These are phyloP conservation scores for Microctonus brassicae DNA, from an alignment of 2,888 invertebrate genomes.

Conservation along the genomic window DNA sequence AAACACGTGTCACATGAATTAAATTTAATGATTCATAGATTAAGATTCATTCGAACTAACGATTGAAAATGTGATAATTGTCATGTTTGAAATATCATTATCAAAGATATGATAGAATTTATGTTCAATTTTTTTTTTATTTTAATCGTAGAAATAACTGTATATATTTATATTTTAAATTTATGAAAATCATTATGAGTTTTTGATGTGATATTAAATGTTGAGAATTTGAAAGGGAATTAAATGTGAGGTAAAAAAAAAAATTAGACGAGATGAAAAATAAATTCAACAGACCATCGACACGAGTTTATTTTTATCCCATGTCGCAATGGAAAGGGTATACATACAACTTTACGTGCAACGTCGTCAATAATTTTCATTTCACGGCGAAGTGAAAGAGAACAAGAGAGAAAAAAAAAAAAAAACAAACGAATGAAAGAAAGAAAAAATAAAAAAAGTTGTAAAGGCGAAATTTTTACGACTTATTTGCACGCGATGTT, in stretches of 20 bases:
- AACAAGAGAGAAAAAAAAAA: constrained; percentile 36
- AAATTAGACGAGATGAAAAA: constrained; percentile 9
- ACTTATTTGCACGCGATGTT: constrained; percentile 62
- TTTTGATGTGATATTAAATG: constrained; percentile 9
- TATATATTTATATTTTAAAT: constrained; percentile 7
- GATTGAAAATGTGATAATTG: constrained; percentile 48
- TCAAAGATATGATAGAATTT: constrained; percentile 46
- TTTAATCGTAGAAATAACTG: constrained; percentile 25
- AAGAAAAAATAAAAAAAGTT: constrained; percentile 14
- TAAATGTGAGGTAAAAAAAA: background rate
- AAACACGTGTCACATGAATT: constrained; percentile 64
- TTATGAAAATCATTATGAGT: background rate
- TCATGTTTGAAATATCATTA: background rate
- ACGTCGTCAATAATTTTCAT: constrained; percentile 51
- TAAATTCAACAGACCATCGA: constrained; percentile 26
- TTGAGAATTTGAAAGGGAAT: constrained; percentile 21
- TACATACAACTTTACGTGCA: constrained; percentile 41
- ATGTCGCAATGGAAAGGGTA: constrained; percentile 11
- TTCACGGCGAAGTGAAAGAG: constrained; percentile 35
- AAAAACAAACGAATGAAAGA: constrained; percentile 19
- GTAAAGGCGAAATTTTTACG: constrained; percentile 48
- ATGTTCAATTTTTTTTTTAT: background rate
- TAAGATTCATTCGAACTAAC: too few relatives aligned
- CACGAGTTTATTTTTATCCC: constrained; percentile 31
- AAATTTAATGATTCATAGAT: too few relatives aligned